Conservation (phyloP, 2,113 vertebrate species). For the Smithornis capensis region DNA sequence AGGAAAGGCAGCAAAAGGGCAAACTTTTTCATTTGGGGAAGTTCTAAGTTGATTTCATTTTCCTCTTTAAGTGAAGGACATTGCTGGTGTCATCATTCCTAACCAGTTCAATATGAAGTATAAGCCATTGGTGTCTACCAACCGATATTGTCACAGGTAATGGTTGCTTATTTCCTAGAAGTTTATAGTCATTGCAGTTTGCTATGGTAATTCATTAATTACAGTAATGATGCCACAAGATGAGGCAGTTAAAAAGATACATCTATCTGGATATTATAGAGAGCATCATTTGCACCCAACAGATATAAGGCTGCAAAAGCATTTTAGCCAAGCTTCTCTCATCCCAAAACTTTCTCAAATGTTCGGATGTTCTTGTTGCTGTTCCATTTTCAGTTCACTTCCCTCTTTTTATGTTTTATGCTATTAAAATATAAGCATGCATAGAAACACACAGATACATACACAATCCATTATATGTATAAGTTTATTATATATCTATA, state of each 20-base stretch:
- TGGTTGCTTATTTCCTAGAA: slow-evolving; percentile 11
- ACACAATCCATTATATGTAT: accelerated
- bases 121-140: not conserved
- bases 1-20: slow-evolving; percentile 67
- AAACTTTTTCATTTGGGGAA: slow-evolving; percentile 62
- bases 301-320: slow-evolving; percentile 1
- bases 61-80: slow-evolving; percentile 21
- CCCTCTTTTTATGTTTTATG: not conserved
- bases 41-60: slow-evolving; percentile 58
- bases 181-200: slow-evolving; percentile 54
- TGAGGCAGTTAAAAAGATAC: slow-evolving; percentile 52
- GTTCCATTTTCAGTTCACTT: not conserved
- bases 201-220: slow-evolving; percentile 68
- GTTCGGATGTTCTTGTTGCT: not conserved
- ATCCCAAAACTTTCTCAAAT: not conserved
- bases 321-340: not conserved
- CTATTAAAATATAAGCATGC: not conserved
- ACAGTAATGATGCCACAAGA: slow-evolving; percentile 58
- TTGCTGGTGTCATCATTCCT: not conserved
- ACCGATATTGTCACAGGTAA: not conserved
- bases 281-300: not conserved
- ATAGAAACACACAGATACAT: accelerated
- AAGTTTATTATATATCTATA: not conserved
- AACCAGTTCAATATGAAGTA: slow-evolving; percentile 54
- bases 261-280: slow-evolving; percentile 44